A percentile compares a stretch with the other conserved stretches of the same genome.
phyloP scores from a whole-genome alignment of 2,113 vertebrate species.

The Tetrax tetrax region DNA sequence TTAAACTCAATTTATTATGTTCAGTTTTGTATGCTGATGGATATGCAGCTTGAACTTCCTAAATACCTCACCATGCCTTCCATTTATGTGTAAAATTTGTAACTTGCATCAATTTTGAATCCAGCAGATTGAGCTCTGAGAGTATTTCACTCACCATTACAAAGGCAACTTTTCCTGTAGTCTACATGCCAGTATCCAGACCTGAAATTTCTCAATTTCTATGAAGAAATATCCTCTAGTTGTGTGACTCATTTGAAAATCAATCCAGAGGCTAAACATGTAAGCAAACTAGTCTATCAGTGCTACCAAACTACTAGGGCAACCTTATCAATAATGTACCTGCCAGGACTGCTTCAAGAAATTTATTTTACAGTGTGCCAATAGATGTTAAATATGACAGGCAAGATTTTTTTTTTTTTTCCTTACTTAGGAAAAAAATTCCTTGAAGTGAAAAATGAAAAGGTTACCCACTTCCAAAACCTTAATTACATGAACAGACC shows the following conservation, averaged over 20 bases:
- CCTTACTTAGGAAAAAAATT: background rate
- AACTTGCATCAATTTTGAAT: background rate
- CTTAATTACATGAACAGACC: constrained; percentile 5
- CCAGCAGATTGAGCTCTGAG: background rate
- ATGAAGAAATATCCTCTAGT: background rate
- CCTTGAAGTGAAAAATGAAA: constrained; percentile 25
- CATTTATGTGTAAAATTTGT: background rate
- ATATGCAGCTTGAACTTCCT: background rate
- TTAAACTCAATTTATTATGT: background rate
- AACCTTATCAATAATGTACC: background rate
- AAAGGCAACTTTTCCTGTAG: background rate
- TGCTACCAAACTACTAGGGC: background rate
- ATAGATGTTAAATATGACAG: background rate
- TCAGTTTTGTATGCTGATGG: background rate
- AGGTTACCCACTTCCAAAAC: constrained; percentile 26
- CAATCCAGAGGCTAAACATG: background rate
- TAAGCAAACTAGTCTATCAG: background rate
- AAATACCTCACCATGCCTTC: background rate
- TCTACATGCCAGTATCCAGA: background rate
- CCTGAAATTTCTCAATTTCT: background rate
- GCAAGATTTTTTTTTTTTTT: background rate
- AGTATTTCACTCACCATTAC: background rate
- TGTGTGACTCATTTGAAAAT: background rate
- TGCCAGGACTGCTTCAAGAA: background rate
- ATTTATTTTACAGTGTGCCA: background rate